Percentiles rank a stretch among this genome's conserved stretches.
Conservation (phyloP, 1,140 invertebrate genomes). For the Brachionus calyciflorus region DNA sequence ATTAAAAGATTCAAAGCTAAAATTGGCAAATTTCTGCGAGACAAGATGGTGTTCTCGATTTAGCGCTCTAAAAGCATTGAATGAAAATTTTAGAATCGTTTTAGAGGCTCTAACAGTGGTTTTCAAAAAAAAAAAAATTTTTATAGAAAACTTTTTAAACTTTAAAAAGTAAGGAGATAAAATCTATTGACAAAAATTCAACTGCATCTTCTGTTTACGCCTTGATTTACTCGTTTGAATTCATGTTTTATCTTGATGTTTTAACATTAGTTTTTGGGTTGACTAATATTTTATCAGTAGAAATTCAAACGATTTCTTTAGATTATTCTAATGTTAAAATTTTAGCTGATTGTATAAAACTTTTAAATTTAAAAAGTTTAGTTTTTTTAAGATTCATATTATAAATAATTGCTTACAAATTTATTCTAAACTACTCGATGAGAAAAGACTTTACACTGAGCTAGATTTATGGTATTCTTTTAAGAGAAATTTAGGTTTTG, state of each 20-base stretch:
- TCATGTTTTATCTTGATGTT: background rate
- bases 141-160: background rate
- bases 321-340: background rate
- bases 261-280: background rate
- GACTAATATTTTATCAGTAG: conserved; percentile 18
- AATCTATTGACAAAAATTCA: background rate
- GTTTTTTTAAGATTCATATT: no score
- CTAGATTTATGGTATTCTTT: no score
- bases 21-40: conserved; percentile 8
- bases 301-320: background rate
- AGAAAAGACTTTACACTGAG: no score
- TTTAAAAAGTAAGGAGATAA: conserved; percentile 6
- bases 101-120: background rate
- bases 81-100: background rate
- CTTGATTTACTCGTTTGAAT: conserved; percentile 18
- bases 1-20: background rate
- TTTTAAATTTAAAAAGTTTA: no score
- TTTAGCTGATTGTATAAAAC: no score
- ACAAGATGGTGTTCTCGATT: conserved; percentile 7
- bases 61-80: conserved; percentile 3
- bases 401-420: no score
- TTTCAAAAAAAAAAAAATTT: background rate
- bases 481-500: no score
- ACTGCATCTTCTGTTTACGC: background rate
- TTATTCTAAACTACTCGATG: no score